Evolutionary conservation across 1,140 invertebrate species (phyloP).

Genomic region (Sarcophaga peregrina): DNA sequence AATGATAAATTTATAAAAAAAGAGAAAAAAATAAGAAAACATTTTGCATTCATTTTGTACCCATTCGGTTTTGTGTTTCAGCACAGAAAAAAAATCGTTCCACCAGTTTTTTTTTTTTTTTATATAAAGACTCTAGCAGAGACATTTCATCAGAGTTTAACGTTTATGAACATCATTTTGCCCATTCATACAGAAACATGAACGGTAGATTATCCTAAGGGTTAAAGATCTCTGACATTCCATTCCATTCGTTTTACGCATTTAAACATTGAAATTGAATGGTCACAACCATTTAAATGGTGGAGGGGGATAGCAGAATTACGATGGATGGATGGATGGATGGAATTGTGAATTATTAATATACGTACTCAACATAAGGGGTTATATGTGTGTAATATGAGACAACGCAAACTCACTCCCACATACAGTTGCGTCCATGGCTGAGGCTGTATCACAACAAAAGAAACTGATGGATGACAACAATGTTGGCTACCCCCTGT

Average conservation of each 20-base stretch:
- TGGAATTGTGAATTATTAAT: neutral
- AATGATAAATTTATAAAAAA: too few relatives aligned
- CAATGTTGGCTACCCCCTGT: neutral
- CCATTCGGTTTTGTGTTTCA: too few relatives aligned
- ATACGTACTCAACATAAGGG: neutral
- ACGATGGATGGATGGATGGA: too few relatives aligned
- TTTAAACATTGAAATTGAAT: slow-evolving; percentile 19
- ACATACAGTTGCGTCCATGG: too few relatives aligned
- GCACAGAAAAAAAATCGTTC: too few relatives aligned
- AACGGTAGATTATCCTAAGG: neutral
- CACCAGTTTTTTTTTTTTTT: too few relatives aligned
- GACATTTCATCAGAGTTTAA: slow-evolving; percentile 5
- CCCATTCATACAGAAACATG: neutral
- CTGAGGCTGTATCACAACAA: too few relatives aligned
- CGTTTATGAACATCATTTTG: slow-evolving; percentile 15
- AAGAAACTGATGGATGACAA: too few relatives aligned
- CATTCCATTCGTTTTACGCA: slow-evolving; percentile 27
- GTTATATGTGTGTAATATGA: neutral
- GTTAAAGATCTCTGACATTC: too few relatives aligned
- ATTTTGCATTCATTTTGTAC: too few relatives aligned
- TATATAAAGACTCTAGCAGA: neutral
- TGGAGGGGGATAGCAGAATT: neutral
- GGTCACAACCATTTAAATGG: slow-evolving; percentile 20
- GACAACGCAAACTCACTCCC: neutral
- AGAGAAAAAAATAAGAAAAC: too few relatives aligned